Evolutionary conservation across 1,140 invertebrate genomes (phyloP), one percentile per base, ranked within the genome.

Genomic region (Drosophila kepulauana): DNA sequence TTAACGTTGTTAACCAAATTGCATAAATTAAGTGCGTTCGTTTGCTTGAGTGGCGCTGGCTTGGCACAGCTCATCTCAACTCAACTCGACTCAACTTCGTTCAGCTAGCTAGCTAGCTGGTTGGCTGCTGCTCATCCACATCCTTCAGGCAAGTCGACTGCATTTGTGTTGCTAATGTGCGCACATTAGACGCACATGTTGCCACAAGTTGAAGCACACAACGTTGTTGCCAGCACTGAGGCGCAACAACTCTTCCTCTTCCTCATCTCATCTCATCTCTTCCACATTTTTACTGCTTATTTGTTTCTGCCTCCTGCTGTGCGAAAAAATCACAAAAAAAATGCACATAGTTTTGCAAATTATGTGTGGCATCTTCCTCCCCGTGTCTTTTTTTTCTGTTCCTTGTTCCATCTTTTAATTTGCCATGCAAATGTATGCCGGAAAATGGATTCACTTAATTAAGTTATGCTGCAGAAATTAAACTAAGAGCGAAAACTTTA

Each of bases 1-100:
- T 89, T 89, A 89, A 89, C 85, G 85, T 89, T 89, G 85, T 89
- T 89, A 89, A 89, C 85, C 81, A 89, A 89, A 89, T 89, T 89
- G 85, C 85, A 89, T 89, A 89, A 89, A 89, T 89, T 89, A 89
- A 89, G 85, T 89, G 85, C 81, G 85, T 89, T 89, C 85, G 85
- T 79, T 81, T 89, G 81, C 85, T 89, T 79, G 85, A 88, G 85
- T 88, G 81, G 81, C 78, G 67, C 61, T 74, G 61, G 81, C 66
- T 78, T 74, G 56, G 75, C 76, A 63, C 51, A 64, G 58, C 72
- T 63, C 70, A 48, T 16, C 43, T 62, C 63, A 38, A 10, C 67
- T 33, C 30, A 33, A 25, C 20, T 25, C 20, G 3, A 25, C 20
- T 25, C 20, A 25, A 25, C 20, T 25, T 3, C 20, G 20, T 25